Conservation (phyloP, 2,888 invertebrate species). For the Terebella lapidaria region DNA sequence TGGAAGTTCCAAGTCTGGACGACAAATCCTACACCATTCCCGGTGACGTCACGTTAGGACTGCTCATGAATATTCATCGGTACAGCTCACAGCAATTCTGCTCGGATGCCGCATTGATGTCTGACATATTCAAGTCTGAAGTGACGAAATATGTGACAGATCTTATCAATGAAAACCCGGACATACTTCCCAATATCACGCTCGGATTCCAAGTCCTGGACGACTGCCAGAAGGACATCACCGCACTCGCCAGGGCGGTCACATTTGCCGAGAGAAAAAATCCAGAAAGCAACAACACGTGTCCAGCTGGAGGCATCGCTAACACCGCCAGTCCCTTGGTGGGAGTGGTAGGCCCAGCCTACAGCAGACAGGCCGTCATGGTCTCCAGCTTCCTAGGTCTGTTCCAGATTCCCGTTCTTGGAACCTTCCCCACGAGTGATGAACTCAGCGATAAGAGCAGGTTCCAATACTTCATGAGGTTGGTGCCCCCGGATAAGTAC, state of each 20-base stretch:
- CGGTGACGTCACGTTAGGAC: neutral
- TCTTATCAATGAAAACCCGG: conserved; percentile 27
- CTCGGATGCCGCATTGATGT: neutral
- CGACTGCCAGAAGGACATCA: conserved; percentile 33
- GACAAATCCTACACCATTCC: neutral
- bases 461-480: conserved; percentile 6
- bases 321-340: conserved; percentile 1
- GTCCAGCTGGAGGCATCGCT: no score
- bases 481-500: conserved; percentile 10
- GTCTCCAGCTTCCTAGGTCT: conserved; percentile 1
- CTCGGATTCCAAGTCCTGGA: conserved; percentile 35
- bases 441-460: conserved; percentile 9
- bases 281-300: no score
- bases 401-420: conserved; percentile 5
- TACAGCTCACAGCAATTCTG: neutral
- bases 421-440: conserved; percentile 6
- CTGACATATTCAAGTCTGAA: conserved; percentile 19
- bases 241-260: conserved; percentile 24
- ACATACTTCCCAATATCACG: conserved; percentile 26
- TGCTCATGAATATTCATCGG: neutral
- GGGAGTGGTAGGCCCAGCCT: conserved; percentile 7
- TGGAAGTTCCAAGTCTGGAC: no score
- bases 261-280: no score
- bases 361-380: conserved; percentile 1
- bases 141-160: conserved; percentile 30